Percentiles rank a stretch among this genome's conserved stretches.
These are phyloP conservation scores for Pteromalus puparum DNA, from an alignment of 1,140 invertebrate genomes.

Conservation along the genomic window DNA sequence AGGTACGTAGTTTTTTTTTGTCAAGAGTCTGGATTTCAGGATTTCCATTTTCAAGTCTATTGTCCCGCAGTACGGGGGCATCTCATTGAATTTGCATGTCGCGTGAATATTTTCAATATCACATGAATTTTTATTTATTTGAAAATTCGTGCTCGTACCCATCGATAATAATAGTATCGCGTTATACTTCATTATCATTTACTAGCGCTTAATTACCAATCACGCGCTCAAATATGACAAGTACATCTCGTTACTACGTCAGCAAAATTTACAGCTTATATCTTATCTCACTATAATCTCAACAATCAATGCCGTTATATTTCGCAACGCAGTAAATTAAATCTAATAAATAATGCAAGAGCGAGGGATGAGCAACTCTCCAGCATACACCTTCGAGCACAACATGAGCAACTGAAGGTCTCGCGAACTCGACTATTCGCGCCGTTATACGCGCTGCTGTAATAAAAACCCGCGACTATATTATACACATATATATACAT, in stretches of 20 bases:
- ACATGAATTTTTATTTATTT: too few species aligned
- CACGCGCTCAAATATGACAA: background rate
- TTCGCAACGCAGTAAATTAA: conserved; percentile 32
- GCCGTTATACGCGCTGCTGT: background rate
- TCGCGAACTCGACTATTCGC: conserved; percentile 55
- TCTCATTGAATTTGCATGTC: background rate
- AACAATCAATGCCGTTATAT: conserved; percentile 39
- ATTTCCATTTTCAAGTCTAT: conserved; percentile 8
- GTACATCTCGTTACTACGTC: background rate
- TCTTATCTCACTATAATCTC: conserved; percentile 12
- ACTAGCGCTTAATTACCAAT: too few species aligned
- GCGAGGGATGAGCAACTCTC: conserved; percentile 32
- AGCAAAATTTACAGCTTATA: conserved; percentile 20
- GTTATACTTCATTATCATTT: too few species aligned
- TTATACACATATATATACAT: background rate
- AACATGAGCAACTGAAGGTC: conserved; percentile 32
- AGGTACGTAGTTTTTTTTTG: background rate
- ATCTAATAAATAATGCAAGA: conserved; percentile 36
- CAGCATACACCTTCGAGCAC: too few species aligned
- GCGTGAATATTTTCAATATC: background rate
- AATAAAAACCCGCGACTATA: background rate
- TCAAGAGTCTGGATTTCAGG: background rate
- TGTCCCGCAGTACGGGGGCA: too few species aligned
- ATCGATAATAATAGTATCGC: background rate
- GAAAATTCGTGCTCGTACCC: too few species aligned